These are phyloP conservation scores for Catagonus wagneri DNA, from an alignment of 2,113 vertebrate species.

Conservation along the genomic window DNA sequence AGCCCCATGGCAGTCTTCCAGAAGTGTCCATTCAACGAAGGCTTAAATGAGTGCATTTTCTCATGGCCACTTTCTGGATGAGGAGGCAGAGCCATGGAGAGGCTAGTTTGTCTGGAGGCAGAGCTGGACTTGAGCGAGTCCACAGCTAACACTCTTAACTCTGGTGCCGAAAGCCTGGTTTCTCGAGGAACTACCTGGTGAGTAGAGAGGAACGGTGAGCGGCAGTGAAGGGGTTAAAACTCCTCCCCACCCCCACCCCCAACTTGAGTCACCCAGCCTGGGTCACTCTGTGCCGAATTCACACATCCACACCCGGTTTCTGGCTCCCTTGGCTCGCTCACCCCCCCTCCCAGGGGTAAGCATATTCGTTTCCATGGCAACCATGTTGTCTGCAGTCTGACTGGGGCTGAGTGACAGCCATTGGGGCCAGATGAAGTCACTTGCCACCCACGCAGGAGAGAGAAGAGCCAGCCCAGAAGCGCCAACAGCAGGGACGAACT, in stretches of 20 bases:
- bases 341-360: not conserved
- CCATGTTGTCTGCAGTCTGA: not conserved
- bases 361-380: slow-evolving; percentile 60
- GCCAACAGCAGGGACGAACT: not conserved
- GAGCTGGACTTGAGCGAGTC: rapidly evolving
- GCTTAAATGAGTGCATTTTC: not conserved
- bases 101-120: not conserved
- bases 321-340: not conserved
- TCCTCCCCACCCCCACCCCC: not conserved
- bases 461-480: not conserved
- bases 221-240: not conserved
- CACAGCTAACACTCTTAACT: rapidly evolving
- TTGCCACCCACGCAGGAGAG: not conserved
- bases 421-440: slow-evolving; percentile 59
- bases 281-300: slow-evolving; percentile 28
- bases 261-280: not conserved
- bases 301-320: not conserved
- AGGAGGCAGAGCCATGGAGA: not conserved
- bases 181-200: not conserved
- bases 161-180: not conserved
- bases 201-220: not conserved
- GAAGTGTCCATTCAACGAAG: not conserved
- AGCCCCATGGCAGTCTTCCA: rapidly evolving
- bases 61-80: not conserved
- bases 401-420: slow-evolving; percentile 65